A percentile compares a stretch with the other conserved stretches of the same genome.
Conservation (phyloP, 2,113 vertebrate species). For the Microtus pennsylvanicus region DNA sequence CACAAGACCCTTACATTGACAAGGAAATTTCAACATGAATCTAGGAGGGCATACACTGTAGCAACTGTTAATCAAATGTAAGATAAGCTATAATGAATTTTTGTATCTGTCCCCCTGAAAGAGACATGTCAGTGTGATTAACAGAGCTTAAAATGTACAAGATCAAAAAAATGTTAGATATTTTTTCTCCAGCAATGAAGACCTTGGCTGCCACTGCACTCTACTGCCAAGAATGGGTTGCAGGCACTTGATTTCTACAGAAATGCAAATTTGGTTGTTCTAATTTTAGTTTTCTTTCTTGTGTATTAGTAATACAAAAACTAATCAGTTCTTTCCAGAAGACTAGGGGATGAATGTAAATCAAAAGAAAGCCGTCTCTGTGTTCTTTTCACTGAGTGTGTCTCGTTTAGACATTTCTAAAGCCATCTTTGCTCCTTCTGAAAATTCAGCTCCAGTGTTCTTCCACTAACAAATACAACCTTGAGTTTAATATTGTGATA, state of each 20-base stretch:
- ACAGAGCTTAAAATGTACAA: constrained; percentile 2
- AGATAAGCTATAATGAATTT: background rate
- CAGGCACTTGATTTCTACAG: background rate
- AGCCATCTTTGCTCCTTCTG: background rate
- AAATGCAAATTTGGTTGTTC: background rate
- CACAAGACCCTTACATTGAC: background rate
- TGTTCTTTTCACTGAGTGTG: background rate
- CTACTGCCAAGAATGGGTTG: background rate
- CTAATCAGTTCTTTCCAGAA: background rate
- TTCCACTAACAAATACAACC: background rate
- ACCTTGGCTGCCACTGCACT: background rate
- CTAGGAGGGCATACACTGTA: background rate
- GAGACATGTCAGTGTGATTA: background rate
- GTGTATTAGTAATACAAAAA: background rate
- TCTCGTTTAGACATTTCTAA: background rate
- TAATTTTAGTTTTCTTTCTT: background rate
- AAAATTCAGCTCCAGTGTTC: background rate
- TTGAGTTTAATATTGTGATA: background rate
- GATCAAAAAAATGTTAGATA: constrained; percentile 21
- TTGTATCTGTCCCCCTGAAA: background rate
- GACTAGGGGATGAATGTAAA: background rate
- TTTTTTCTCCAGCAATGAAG: background rate
- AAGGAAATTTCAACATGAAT: background rate
- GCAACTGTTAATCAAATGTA: background rate
- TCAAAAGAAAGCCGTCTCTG: background rate